A percentile compares a stretch with the other conserved stretches of the same genome.
These are phyloP conservation scores for Peromyscus nudipes DNA, from an alignment of 2,797 vertebrate genomes.

Conservation along the genomic window DNA sequence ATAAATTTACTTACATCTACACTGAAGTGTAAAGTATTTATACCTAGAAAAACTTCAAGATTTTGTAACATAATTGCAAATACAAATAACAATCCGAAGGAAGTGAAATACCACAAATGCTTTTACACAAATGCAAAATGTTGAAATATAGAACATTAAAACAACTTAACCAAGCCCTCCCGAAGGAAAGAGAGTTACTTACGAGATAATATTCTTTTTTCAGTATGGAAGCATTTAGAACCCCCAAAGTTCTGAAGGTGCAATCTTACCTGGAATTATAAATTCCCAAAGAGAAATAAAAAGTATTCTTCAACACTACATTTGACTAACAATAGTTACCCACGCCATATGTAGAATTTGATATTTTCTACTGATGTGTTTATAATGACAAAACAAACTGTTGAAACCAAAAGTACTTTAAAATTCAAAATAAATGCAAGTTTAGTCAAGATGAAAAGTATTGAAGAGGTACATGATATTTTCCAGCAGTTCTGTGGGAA, in stretches of 20 bases:
- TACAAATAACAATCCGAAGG: background rate
- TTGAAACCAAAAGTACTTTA: background rate
- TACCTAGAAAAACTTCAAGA: background rate
- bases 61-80: background rate
- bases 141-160: background rate
- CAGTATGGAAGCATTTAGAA: background rate
- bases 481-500: background rate
- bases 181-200: background rate
- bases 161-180: background rate
- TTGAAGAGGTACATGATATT: background rate
- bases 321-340: background rate
- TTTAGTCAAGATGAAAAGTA: constrained; percentile 15
- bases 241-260: background rate
- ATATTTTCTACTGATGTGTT: background rate
- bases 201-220: background rate
- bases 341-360: background rate
- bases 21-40: background rate
- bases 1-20: background rate
- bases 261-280: background rate
- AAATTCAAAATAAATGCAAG: background rate
- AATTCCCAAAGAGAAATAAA: background rate
- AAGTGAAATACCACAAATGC: background rate
- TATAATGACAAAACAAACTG: background rate
- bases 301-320: background rate
- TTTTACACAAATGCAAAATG: background rate